Evolutionary conservation across 1,140 invertebrate genomes (phyloP), one percentile per base, ranked within the genome.

Genomic region (Rhopalosiphum padi): DNA sequence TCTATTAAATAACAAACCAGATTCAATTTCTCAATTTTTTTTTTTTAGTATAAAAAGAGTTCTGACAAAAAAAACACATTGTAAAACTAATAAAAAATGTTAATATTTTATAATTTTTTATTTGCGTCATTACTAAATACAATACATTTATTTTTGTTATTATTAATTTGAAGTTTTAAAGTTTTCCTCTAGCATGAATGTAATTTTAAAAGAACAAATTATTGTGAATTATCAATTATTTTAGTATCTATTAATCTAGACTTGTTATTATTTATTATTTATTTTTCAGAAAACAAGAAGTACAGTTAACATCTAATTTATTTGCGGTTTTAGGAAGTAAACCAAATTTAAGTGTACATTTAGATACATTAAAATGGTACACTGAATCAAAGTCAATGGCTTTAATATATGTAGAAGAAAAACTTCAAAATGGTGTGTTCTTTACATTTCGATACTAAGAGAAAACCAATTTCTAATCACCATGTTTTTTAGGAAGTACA

Each of bases 371-470:
- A 0, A 97, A 97, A 95, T 96, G 97, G 46, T 95, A 97, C 15
- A 96, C 97, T 1, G 97, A 98, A 87, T 96, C 96, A 35, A 98
- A 97, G 95, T 96, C 96, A 94, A 97, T 98, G 95, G 96, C 98
- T 46, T 96, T 97, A 2, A 97, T 98, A 94, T 98, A 97, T 95
- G 96, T 98, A 5, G 96, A 97, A 30, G 98, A 99, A 95, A 97
- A 98, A 94, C 96, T 46, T 87, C 93, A 93, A 82, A 94, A 94
- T 93, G 94, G 94, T 94, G 90, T 92, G 51, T 46, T 77, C 98
- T 43, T 96, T 96, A 4, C 96, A 98, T 93, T 98, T 96, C 94
- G 0, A 55, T 89, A 21, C 7, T 30, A n/a, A n/a, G 4, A 41
- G 15, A 25, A 60, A 88, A 90, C 30, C 7, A 15, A 30, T 22